Evolutionary conservation across 2,797 vertebrate species (phyloP).

Genomic region (Cirrhinus mrigala): DNA sequence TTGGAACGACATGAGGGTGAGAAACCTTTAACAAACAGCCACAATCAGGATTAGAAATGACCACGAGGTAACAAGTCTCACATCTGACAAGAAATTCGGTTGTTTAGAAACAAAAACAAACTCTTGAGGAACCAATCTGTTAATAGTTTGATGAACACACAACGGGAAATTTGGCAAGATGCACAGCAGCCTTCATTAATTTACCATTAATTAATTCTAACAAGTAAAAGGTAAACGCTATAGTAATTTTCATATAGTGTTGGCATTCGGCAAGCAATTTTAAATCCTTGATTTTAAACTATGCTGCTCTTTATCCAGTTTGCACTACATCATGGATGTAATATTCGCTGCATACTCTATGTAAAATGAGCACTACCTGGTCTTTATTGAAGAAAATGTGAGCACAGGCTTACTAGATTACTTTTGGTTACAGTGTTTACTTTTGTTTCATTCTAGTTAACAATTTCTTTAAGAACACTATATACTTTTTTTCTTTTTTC

Average conservation of each 20-base stretch:
- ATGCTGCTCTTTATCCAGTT: neutral
- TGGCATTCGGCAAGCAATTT: too few species aligned
- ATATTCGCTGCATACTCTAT: neutral
- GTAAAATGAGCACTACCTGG: neutral
- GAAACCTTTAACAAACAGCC: neutral
- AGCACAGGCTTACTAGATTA: neutral
- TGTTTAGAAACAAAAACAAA: neutral
- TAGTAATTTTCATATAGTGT: neutral
- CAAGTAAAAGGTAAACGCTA: neutral
- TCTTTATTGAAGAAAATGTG: neutral
- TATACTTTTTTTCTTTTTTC: too few species aligned
- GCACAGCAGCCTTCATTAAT: neutral
- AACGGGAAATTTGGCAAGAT: neutral
- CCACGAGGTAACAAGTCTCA: neutral
- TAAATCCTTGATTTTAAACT: neutral
- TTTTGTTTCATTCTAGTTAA: neutral
- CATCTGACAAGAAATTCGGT: neutral
- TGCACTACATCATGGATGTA: neutral
- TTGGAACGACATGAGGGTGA: too few species aligned
- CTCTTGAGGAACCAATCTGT: neutral
- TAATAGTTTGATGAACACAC: too few species aligned
- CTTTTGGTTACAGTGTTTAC: neutral
- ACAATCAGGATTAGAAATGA: neutral
- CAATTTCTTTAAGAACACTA: neutral
- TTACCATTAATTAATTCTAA: neutral